phyloP scores from a whole-genome alignment of 53 echinoderm and acorn worm species.

The Henricia sp. region DNA sequence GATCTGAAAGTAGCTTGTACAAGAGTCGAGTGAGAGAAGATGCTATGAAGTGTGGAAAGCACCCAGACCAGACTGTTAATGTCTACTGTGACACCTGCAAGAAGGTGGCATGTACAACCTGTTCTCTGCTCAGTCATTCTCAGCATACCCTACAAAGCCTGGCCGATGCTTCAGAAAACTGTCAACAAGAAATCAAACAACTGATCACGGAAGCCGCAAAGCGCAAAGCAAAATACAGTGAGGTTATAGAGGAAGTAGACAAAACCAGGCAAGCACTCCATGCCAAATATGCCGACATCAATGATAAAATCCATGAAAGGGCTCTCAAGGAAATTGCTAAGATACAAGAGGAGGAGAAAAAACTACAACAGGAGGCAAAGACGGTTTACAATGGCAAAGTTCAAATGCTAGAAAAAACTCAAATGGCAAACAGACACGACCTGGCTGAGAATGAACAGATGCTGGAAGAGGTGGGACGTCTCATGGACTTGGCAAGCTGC shows the following conservation, averaged over 20 bases:
- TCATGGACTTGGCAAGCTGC: constrained; percentile 7
- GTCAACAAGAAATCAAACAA: constrained; percentile 21
- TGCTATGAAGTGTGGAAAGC: constrained; percentile 40
- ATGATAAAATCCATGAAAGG: neutral
- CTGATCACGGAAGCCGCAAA: neutral
- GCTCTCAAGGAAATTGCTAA: neutral
- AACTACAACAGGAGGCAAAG: neutral
- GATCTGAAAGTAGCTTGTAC: constrained; percentile 5
- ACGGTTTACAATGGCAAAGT: constrained; percentile 10
- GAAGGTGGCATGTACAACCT: constrained; percentile 39
- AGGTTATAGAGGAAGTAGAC: neutral
- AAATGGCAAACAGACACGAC: neutral
- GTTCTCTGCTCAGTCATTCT: neutral
- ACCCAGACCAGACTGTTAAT: constrained; percentile 44
- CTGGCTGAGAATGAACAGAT: neutral
- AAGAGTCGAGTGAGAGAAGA: constrained; percentile 17
- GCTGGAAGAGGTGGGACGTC: neutral
- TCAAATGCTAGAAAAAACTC: neutral
- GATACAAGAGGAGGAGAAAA: constrained; percentile 5
- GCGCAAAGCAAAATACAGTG: neutral
- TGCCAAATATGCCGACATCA: neutral
- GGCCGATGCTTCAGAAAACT: neutral
- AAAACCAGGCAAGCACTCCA: constrained; percentile 1
- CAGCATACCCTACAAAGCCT: neutral
- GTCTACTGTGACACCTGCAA: constrained; percentile 55